Evolutionary conservation across 2,797 vertebrate species (phyloP), one percentile per base, ranked within the genome.

Genomic region (Apogon talboti): DNA sequence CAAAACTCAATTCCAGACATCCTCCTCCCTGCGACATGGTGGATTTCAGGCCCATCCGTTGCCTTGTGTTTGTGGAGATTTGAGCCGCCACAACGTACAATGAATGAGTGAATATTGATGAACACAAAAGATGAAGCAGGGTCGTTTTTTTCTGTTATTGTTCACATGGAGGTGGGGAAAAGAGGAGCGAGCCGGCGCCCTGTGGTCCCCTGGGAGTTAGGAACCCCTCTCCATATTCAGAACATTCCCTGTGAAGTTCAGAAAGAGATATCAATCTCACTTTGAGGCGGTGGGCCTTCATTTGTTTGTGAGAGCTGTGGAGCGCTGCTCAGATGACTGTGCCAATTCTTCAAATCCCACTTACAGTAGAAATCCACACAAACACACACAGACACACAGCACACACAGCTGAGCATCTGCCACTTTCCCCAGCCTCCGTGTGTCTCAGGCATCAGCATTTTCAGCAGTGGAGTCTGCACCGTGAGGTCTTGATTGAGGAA

Each of bases 181-280:
- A 50, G 64, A 81, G 75, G 75, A 77, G 78, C 78, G 66, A 79
- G 63, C 77, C 83, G 89, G 87, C 79, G 66, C 67, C 81, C 84
- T 58, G 75, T 65, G 57, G 72, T 86, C 92, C 94, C 94, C 71
- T 21, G 95, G 95, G 94, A 94, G 85, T 75, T 75, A 69, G 83
- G 85, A 89, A 93, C 82, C 91, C 91, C 87, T 88, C 89, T 95
- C 91, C 92, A 93, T 95, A 96, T 96, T 95, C 94, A 94, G 89
- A 95, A 94, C 93, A 93, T 90, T 93, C 93, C 90, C 91, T 90
- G 91, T 94, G 92, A 96, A 95, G 92, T 93, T 93, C 90, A 91
- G 91, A 92, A 93, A 92, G 93, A 94, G 92, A 93, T 95, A 96
- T 96, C 95, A 95, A 95, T 96, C 95, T 97, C 94, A 96, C 95